Conservation (phyloP, 2,888 invertebrate species). For the Muschampia plurimacula region DNA sequence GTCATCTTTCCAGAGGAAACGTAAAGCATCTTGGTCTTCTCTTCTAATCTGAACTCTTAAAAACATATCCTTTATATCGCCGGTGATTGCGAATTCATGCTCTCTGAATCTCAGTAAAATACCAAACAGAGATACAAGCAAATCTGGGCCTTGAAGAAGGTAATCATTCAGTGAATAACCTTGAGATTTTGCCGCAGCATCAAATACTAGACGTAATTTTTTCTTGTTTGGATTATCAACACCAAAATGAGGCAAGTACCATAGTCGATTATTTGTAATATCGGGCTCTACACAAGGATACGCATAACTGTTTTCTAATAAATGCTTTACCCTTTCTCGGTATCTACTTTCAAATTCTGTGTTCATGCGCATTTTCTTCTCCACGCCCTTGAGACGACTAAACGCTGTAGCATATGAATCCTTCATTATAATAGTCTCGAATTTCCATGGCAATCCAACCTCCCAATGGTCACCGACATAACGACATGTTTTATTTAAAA, state of each 20-base stretch:
- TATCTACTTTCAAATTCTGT: not conserved
- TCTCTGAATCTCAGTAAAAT: not conserved
- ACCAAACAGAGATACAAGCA: slow-evolving; percentile 1
- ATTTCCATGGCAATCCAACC: not conserved
- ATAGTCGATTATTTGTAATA: not conserved
- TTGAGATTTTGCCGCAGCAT: not conserved
- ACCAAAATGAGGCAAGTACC: not conserved
- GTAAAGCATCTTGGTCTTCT: slow-evolving; percentile 1
- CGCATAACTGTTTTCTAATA: not conserved
- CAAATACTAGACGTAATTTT: slow-evolving; percentile 1
- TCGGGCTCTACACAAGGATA: not conserved
- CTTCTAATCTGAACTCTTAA: not conserved
- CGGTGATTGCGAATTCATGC: not conserved
- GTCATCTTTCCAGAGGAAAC: slow-evolving; percentile 1
- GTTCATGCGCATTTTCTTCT: slow-evolving; percentile 1
- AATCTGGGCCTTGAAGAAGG: not conserved
- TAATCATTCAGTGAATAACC: not conserved
- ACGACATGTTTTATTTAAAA: not conserved
- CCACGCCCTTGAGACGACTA: not conserved
- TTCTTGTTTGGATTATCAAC: slow-evolving; percentile 5
- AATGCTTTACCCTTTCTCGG: slow-evolving; percentile 1
- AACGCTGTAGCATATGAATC: not conserved
- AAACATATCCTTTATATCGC: slow-evolving; percentile 1
- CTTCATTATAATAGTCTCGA: not conserved
- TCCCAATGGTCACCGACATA: not conserved